These are phyloP conservation scores for Suncus etruscus DNA, from an alignment of 2,113 vertebrate genomes.

Conservation along the genomic window DNA sequence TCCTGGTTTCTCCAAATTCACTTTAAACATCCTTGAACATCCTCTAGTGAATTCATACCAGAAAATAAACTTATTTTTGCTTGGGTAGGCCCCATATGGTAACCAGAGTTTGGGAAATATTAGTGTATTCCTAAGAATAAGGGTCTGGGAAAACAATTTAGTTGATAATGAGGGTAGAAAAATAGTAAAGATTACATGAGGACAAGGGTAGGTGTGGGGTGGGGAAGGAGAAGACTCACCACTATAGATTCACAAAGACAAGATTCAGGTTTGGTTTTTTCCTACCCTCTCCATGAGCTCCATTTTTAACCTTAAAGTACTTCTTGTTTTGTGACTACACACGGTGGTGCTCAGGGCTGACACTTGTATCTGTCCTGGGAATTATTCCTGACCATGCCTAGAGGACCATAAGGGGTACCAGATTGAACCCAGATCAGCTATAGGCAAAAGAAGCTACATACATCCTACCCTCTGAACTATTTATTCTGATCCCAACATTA, in stretches of 20 bases:
- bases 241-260: background rate
- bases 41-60: background rate
- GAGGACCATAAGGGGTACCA: too few species aligned
- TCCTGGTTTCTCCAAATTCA: background rate
- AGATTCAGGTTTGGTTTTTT: background rate
- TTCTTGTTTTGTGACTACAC: too few species aligned
- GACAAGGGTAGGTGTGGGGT: background rate
- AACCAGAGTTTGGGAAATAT: background rate
- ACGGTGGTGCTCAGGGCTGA: too few species aligned
- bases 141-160: background rate
- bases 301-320: too few species aligned
- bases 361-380: too few species aligned
- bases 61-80: background rate
- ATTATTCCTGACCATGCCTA: too few species aligned
- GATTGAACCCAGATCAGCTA: too few species aligned
- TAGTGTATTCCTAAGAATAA: background rate
- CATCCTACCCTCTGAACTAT: too few species aligned
- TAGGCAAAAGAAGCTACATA: too few species aligned
- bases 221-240: too few species aligned
- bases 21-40: background rate
- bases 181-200: background rate
- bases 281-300: too few species aligned
- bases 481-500: background rate
- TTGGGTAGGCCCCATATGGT: background rate
- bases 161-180: too few species aligned